A percentile compares a stretch with the other conserved stretches of the same genome.
Evolutionary conservation across 30 jellyfish, hydroid and myxozoan species (phyloP).

Genomic region (Hydractinia echinata): DNA sequence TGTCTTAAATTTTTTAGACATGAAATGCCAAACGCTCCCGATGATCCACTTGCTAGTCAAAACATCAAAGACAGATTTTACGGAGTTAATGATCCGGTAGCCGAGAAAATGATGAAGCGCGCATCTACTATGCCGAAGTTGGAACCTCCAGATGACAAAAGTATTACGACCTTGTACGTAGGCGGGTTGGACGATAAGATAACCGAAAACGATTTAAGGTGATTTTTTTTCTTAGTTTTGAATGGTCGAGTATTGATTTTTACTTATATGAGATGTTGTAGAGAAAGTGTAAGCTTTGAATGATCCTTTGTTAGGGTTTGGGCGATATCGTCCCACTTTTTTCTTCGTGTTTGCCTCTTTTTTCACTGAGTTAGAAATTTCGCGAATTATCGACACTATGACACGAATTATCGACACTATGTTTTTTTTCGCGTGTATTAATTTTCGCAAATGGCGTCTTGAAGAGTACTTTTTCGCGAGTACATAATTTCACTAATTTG

Average conservation of each 20-base stretch:
- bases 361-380: too few relatives aligned
- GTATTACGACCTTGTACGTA: conserved; percentile 83
- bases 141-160: conserved; percentile 81
- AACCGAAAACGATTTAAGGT: conserved; percentile 80
- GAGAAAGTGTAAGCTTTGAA: background rate
- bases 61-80: conserved; percentile 82
- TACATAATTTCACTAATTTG: too few relatives aligned
- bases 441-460: too few relatives aligned
- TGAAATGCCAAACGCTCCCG: conserved; percentile 97
- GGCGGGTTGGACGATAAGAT: conserved; percentile 92
- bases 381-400: too few relatives aligned
- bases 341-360: too few relatives aligned
- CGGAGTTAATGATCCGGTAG: conserved; percentile 97
- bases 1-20: conserved; percentile 44
- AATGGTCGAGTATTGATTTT: background rate
- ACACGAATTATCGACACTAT: too few relatives aligned
- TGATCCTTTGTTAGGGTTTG: background rate
- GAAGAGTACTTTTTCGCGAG: too few relatives aligned
- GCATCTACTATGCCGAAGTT: conserved; percentile 89
- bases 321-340: background rate
- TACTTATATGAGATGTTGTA: background rate
- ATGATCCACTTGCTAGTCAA: conserved; percentile 82
- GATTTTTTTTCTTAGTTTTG: background rate
- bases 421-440: too few relatives aligned
- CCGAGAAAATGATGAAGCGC: conserved; percentile 71